Evolutionary conservation across 1,140 invertebrate species (phyloP).

Genomic region (Psix sp.): DNA sequence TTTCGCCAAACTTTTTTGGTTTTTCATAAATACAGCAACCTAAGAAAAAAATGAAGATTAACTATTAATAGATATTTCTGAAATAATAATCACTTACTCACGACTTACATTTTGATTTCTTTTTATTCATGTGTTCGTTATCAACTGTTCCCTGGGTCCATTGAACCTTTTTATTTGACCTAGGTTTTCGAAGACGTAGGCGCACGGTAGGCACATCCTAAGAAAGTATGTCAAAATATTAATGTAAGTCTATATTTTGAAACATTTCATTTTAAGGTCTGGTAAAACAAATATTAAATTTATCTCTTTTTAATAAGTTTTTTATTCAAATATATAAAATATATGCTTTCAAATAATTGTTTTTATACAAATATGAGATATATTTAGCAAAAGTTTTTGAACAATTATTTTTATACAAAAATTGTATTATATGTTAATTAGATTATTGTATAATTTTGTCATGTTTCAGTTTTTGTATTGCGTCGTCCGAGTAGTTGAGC

Average conservation of each 20-base stretch:
- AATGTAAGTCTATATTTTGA: no score
- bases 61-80: no score
- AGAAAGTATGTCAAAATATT: constrained; percentile 48
- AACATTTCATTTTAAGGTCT: constrained; percentile 8
- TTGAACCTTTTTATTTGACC: constrained; percentile 87
- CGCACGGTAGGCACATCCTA: constrained; percentile 83
- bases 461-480: constrained; percentile 79
- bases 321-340: no score
- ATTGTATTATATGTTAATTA: no score
- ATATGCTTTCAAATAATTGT: no score
- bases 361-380: no score
- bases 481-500: constrained; percentile 81
- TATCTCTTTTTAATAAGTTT: no score
- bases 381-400: no score
- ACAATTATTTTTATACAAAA: no score
- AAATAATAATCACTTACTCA: no score
- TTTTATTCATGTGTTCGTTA: constrained; percentile 94
- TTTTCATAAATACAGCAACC: constrained; percentile 94
- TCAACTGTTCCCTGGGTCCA: constrained; percentile 93
- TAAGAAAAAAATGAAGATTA: constrained; percentile 73
- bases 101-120: constrained; percentile 97
- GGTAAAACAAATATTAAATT: no score
- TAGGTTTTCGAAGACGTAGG: constrained; percentile 85
- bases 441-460: constrained; percentile 78
- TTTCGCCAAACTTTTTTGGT: constrained; percentile 87